Evolutionary conservation across 1,140 invertebrate genomes (phyloP).

Genomic region (Saccostrea glomerata): DNA sequence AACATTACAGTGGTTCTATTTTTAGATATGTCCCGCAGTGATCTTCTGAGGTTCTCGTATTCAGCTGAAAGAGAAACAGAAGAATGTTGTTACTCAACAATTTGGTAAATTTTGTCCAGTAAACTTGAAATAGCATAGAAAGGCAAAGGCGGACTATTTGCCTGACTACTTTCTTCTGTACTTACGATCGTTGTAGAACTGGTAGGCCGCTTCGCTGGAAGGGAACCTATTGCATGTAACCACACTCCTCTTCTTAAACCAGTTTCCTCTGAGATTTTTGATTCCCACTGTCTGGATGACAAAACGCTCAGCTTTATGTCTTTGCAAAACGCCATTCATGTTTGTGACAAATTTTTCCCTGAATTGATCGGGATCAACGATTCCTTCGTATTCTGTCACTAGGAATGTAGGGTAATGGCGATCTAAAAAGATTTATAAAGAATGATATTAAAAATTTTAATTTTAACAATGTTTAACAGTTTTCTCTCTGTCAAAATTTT

Average conservation of each 20-base stretch:
- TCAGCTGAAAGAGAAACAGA: slow-evolving; percentile 13
- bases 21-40: slow-evolving; percentile 3
- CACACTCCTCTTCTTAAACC: slow-evolving; percentile 15
- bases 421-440: neutral
- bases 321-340: neutral
- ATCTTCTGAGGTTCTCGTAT: neutral
- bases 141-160: too few relatives aligned
- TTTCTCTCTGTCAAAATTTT: too few relatives aligned
- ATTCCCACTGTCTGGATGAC: slow-evolving; percentile 22
- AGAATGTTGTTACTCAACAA: neutral
- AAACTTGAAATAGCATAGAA: too few relatives aligned
- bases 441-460: neutral
- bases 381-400: slow-evolving; percentile 14
- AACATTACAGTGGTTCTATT: slow-evolving; percentile 16
- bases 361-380: slow-evolving; percentile 11
- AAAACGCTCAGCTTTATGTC: neutral
- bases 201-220: neutral
- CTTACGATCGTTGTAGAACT: slow-evolving; percentile 23
- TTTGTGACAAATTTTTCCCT: slow-evolving; percentile 4
- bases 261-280: neutral
- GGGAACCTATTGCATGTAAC: slow-evolving; percentile 1
- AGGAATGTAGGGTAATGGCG: slow-evolving; percentile 24
- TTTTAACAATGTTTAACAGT: neutral
- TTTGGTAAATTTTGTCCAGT: too few relatives aligned
- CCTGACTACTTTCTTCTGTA: neutral